Percentiles rank a stretch among this genome's conserved stretches.
These are phyloP conservation scores for Drosophila barbarae DNA, from an alignment of 2,888 invertebrate species.

Conservation along the genomic window DNA sequence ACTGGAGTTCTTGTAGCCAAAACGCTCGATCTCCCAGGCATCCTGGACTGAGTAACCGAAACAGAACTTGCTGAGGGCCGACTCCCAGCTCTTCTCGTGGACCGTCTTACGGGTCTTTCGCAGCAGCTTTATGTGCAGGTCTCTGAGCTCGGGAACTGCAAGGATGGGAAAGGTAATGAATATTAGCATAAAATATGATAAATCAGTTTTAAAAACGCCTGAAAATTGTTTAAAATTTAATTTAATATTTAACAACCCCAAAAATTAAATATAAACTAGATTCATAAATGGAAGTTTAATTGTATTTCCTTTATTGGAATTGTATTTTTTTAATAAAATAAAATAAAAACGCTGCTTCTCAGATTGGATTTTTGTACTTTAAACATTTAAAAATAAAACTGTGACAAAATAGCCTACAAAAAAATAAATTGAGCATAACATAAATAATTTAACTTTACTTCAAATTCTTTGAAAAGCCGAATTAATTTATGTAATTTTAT, in stretches of 20 bases:
- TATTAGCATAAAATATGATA: neutral
- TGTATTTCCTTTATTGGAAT: no score
- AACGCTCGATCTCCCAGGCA: constrained; percentile 97
- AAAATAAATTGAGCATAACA: neutral
- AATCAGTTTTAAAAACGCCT: no score
- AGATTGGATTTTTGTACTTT: no score
- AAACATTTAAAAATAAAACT: no score
- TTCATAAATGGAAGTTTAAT: no score
- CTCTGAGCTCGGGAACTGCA: constrained; percentile 90
- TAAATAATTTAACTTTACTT: no score
- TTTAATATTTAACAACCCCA: no score
- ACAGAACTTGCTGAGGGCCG: constrained; percentile 92
- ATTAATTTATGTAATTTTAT: neutral
- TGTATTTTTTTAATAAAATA: no score
- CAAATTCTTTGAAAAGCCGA: no score
- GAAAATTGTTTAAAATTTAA: no score
- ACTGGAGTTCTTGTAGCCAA: constrained; percentile 96
- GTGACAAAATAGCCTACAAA: neutral
- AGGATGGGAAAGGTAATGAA: constrained; percentile 45
- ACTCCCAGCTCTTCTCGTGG: constrained; percentile 93
- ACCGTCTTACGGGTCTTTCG: constrained; percentile 91
- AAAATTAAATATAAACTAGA: no score
- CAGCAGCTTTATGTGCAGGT: constrained; percentile 93
- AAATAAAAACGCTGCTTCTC: no score
- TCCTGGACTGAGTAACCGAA: constrained; percentile 91